Percentiles rank a stretch among this genome's conserved stretches.
These are phyloP conservation scores for Drosophila repletoides DNA, from an alignment of 1,140 invertebrate genomes.

Conservation along the genomic window DNA sequence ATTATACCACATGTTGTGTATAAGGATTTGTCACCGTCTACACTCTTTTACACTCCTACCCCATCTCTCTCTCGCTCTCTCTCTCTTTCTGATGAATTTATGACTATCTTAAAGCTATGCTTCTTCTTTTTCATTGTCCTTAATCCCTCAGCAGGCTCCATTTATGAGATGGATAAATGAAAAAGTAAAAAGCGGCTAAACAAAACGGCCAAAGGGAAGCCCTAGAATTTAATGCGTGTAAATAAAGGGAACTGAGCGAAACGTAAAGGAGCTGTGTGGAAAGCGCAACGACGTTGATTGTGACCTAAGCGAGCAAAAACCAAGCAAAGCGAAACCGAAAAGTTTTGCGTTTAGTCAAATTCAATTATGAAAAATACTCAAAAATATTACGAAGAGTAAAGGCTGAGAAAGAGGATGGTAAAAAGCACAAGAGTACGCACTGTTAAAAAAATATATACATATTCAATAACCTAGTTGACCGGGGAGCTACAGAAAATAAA, in stretches of 20 bases:
- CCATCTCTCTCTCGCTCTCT: slow-evolving; percentile 3
- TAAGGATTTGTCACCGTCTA: not conserved
- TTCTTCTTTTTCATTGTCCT: not conserved
- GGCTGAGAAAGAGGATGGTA: not conserved
- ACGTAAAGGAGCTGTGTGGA: too few species aligned
- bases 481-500: too few species aligned
- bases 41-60: not conserved
- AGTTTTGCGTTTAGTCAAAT: slow-evolving; percentile 65
- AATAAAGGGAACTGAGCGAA: slow-evolving; percentile 13
- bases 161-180: not conserved
- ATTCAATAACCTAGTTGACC: too few species aligned
- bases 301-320: slow-evolving; percentile 45
- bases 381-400: slow-evolving; percentile 12
- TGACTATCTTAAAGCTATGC: slow-evolving; percentile 44
- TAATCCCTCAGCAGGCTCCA: not conserved
- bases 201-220: slow-evolving; percentile 20
- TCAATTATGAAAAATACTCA: slow-evolving; percentile 64
- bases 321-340: slow-evolving; percentile 47
- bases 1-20: slow-evolving; percentile 63
- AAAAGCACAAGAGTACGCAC: not conserved
- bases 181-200: slow-evolving; percentile 5
- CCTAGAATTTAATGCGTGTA: slow-evolving; percentile 52
- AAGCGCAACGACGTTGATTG: slow-evolving; percentile 20
- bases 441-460: too few species aligned
- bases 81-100: slow-evolving; percentile 65